A percentile compares a stretch with the other conserved stretches of the same genome.
Evolutionary conservation across 2,888 invertebrate species (phyloP).

Genomic region (Pinctada fucata): DNA sequence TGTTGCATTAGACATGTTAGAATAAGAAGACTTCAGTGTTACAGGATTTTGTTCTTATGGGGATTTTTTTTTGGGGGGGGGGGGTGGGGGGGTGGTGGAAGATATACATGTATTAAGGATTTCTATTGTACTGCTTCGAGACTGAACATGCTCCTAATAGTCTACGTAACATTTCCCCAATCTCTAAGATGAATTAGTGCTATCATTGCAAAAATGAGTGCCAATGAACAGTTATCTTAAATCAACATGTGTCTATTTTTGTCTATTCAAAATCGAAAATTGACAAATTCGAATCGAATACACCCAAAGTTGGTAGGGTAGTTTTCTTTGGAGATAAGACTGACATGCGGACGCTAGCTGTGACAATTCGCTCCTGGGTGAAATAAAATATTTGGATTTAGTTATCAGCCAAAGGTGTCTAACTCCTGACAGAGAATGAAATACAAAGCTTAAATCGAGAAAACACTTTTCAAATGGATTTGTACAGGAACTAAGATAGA

Average conservation of each 20-base stretch:
- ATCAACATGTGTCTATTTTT: background rate
- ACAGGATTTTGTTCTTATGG: no score
- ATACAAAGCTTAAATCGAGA: background rate
- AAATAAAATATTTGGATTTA: constrained; percentile 3
- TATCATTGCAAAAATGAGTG: no score
- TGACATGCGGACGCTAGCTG: background rate
- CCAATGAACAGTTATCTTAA: background rate
- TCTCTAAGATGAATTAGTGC: no score
- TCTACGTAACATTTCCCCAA: no score
- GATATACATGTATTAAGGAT: no score
- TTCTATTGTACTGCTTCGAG: no score
- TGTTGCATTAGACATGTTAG: no score
- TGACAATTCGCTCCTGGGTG: background rate
- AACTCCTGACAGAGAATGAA: background rate
- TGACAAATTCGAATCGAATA: constrained; percentile 1
- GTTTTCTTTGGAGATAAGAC: background rate
- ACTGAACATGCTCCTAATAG: no score
- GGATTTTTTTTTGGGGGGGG: no score
- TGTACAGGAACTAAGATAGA: background rate
- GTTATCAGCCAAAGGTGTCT: background rate
- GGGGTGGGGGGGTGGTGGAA: no score
- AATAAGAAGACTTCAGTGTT: no score
- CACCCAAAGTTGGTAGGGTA: background rate
- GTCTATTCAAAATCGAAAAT: background rate
- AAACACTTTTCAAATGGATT: background rate